Conservation (phyloP, 2,113 vertebrate species). For the Erythrocercus mccallii region DNA sequence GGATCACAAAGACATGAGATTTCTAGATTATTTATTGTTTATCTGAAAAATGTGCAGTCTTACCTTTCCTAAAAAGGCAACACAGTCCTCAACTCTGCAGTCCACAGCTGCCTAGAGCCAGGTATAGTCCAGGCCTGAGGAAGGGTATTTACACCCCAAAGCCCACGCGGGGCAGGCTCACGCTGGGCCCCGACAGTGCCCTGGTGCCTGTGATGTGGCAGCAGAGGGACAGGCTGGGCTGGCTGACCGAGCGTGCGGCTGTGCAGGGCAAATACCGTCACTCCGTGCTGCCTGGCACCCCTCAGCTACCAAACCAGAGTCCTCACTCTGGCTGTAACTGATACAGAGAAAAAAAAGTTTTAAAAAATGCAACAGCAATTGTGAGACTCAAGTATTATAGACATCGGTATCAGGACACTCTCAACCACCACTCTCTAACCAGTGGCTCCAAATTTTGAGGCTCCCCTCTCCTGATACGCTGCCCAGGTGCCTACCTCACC, state of each 20-base stretch:
- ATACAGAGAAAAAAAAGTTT: fast-evolving
- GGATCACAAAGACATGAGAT: background rate
- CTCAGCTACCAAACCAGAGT: background rate
- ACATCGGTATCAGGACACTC: fast-evolving
- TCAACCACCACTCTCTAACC: no score
- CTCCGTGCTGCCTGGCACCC: fast-evolving
- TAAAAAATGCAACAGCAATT: background rate
- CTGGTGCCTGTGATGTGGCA: fast-evolving
- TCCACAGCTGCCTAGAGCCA: background rate
- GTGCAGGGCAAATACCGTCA: background rate
- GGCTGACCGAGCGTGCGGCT: no score
- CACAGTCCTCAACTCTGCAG: background rate
- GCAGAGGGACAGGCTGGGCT: fast-evolving
- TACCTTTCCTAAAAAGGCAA: background rate
- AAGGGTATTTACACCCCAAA: background rate
- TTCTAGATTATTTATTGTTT: background rate
- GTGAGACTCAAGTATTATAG: background rate
- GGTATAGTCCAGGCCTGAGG: background rate
- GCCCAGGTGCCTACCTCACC: no score
- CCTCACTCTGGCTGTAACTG: background rate
- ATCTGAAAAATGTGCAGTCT: background rate
- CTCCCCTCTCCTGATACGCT: fast-evolving
- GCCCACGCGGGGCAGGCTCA: fast-evolving
- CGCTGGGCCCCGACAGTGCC: fast-evolving
- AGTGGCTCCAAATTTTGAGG: background rate